phyloP scores from a whole-genome alignment of 2,113 vertebrate genomes.

The Diadophis punctatus region DNA sequence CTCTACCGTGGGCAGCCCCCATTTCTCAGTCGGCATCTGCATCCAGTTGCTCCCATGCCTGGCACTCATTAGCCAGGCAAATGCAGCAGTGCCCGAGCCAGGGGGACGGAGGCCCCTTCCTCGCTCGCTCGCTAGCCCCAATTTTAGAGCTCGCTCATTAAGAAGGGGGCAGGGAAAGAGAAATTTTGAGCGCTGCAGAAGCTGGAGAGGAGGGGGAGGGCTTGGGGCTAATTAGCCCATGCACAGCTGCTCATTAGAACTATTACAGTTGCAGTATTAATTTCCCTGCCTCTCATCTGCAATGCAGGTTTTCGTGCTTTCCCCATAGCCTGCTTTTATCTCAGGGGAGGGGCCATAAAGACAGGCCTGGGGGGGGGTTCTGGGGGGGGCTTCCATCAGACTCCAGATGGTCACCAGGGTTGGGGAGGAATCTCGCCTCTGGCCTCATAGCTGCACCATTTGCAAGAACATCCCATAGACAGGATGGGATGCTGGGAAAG shows the following conservation, averaged over 20 bases:
- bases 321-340: slow-evolving; percentile 29
- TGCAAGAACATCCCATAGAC: neutral
- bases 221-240: slow-evolving; percentile 45
- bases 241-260: slow-evolving; percentile 50
- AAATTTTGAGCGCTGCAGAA: rapidly evolving
- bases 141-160: rapidly evolving
- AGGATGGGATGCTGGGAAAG: neutral
- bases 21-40: neutral
- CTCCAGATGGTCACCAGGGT: neutral
- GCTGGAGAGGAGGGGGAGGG: slow-evolving; percentile 9
- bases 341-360: slow-evolving; percentile 36
- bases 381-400: neutral
- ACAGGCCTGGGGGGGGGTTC: rapidly evolving
- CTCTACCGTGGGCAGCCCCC: neutral
- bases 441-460: neutral
- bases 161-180: neutral
- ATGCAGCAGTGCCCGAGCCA: rapidly evolving
- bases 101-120: slow-evolving; percentile 7
- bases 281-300: slow-evolving; percentile 56
- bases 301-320: slow-evolving; percentile 24
- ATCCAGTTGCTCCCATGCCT: neutral
- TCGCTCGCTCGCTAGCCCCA: neutral
- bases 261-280: slow-evolving; percentile 53
- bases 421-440: no score
- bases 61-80: rapidly evolving